Evolutionary conservation across 1,140 invertebrate species (phyloP).

Genomic region (Drosophila tristis): DNA sequence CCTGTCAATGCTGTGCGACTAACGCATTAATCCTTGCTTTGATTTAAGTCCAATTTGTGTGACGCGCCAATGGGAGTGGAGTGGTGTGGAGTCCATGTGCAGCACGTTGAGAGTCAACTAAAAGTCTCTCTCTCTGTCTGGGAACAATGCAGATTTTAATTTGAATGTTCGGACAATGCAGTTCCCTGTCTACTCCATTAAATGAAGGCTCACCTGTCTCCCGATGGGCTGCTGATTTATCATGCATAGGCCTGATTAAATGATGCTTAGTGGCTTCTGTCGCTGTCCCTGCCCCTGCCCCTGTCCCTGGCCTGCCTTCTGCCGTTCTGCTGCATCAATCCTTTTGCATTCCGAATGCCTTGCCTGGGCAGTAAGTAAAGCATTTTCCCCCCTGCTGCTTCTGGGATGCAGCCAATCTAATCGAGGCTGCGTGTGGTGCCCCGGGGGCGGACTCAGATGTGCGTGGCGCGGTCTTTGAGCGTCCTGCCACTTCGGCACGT

Average conservation of each 20-base stretch:
- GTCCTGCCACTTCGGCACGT: conserved; percentile 88
- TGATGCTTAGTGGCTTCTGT: conserved; percentile 63
- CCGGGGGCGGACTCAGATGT: conserved; percentile 86
- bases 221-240: conserved; percentile 72
- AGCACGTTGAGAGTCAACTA: conserved; percentile 36
- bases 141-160: conserved; percentile 26
- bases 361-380: conserved; percentile 59
- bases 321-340: too few relatives aligned
- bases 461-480: conserved; percentile 87
- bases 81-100: conserved; percentile 10
- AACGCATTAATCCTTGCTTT: conserved; percentile 80
- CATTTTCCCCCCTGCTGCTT: conserved; percentile 85
- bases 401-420: conserved; percentile 48
- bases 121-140: conserved; percentile 14
- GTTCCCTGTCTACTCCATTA: background rate
- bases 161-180: conserved; percentile 15
- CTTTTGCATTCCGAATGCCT: too few relatives aligned
- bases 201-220: conserved; percentile 26
- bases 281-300: too few relatives aligned
- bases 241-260: conserved; percentile 73
- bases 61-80: conserved; percentile 33
- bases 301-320: too few relatives aligned
- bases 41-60: conserved; percentile 76
- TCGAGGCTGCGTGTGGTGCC: conserved; percentile 85
- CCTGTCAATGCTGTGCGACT: conserved; percentile 20